phyloP scores from a whole-genome alignment of 2,888 invertebrate species.

The Callinectes sapidus region DNA sequence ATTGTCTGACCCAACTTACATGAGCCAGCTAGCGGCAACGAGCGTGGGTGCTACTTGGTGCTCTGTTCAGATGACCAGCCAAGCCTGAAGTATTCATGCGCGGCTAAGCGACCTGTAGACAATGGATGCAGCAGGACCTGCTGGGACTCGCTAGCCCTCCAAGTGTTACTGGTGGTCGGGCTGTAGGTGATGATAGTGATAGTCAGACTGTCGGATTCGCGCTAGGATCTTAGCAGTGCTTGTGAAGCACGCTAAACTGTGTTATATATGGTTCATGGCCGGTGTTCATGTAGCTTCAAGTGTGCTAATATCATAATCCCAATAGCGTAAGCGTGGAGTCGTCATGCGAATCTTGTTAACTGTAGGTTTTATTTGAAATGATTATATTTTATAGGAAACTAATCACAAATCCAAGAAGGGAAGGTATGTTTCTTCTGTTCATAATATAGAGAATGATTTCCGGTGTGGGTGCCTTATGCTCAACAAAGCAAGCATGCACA shows the following conservation, averaged over 20 bases:
- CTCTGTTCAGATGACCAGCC: constrained; percentile 59
- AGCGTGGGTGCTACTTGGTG: constrained; percentile 68
- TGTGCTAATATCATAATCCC: constrained; percentile 71
- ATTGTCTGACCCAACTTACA: constrained; percentile 26
- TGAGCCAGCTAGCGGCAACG: constrained; percentile 50
- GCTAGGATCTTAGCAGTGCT: constrained; percentile 67
- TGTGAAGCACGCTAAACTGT: constrained; percentile 70
- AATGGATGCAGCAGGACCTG: constrained; percentile 43
- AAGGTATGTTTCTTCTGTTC: constrained; percentile 69
- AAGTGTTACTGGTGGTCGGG: constrained; percentile 63
- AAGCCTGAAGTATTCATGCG: constrained; percentile 56
- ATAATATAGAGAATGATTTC: constrained; percentile 68
- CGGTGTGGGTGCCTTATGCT: constrained; percentile 73
- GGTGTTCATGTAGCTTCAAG: constrained; percentile 70
- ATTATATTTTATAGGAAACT: constrained; percentile 71
- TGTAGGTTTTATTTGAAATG: constrained; percentile 71
- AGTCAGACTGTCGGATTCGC: constrained; percentile 65
- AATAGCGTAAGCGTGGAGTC: constrained; percentile 68
- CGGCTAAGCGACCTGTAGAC: constrained; percentile 47
- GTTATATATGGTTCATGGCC: constrained; percentile 71
- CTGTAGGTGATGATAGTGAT: constrained; percentile 67
- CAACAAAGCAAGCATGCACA: constrained; percentile 72
- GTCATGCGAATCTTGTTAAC: constrained; percentile 67
- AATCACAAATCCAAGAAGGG: constrained; percentile 66
- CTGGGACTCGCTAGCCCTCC: constrained; percentile 54